Base-by-base conservation (phyloP, 1,140 invertebrate genomes). In the Triops cancriformis region DNA sequence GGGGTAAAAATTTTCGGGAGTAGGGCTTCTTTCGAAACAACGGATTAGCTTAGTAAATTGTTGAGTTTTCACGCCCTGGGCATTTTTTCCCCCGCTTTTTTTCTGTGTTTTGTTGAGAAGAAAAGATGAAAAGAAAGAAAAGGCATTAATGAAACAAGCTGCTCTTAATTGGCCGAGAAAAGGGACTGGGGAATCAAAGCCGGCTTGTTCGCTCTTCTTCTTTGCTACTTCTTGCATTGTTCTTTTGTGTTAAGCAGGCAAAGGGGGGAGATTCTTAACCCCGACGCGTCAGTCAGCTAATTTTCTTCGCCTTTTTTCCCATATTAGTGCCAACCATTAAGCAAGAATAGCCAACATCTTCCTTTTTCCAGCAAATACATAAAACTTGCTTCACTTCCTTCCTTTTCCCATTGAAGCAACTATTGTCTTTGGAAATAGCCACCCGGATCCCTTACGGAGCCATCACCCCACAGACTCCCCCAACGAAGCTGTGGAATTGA, bases 291-390 rank as follows among this genome's bases (percentile, higher is more conserved):
- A 37, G 31, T 64, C n/a, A 64, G 51, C 51, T 64, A 64, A 64
- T 64, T 64, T 64, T 64, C 51, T 64, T 64, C 51, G n/a, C 51
- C 51, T 64, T 64, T 64, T 64, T 37, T 64, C 18, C n/a, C 51
- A 23, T 64, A 64, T 64, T 64, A 64, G 51, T 14, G 51, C n/a
- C 51, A 64, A 23, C 51, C 51, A 64, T 64, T 64, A 64, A 64
- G 51, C 14, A n/a, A 64, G 51, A 64, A 64, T 18, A 64, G 51
- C 51, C 51, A 18, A 64, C 31, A 23, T 9, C 51, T 64, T n/a
- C 51, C 23, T 18, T 64, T 23, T 64, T 64, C 51, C 51, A 14
- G 18, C 23, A 14, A 64, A 64, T n/a, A 64, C 51, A 64, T 64
- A 64, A 64, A 64, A 64, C 51, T 18, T n/a, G 14, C 51, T 23